Evolutionary conservation across 2,888 invertebrate species (phyloP).

Genomic region (Rhogogaster chlorosoma): DNA sequence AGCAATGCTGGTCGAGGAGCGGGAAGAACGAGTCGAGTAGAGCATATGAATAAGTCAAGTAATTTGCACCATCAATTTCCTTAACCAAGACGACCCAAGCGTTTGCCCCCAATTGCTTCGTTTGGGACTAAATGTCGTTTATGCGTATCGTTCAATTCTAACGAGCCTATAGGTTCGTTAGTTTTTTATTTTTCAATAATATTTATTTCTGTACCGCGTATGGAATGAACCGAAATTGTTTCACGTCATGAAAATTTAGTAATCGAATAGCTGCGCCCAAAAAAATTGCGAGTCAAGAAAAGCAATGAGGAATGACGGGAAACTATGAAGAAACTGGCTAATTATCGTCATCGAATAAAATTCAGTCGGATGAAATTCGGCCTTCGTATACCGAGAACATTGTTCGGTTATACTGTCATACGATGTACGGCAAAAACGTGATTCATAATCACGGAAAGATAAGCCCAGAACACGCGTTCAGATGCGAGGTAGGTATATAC

Average conservation of each 20-base stretch:
- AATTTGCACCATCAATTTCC: conserved; percentile 42
- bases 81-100: conserved; percentile 29
- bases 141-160: neutral
- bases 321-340: too few relatives aligned
- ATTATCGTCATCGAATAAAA: too few relatives aligned
- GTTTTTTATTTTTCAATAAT: neutral
- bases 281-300: too few relatives aligned
- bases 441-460: conserved; percentile 33
- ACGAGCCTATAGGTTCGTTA: neutral
- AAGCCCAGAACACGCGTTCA: conserved; percentile 21
- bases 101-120: conserved; percentile 39
- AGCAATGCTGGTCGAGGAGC: neutral
- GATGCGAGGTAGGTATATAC: neutral
- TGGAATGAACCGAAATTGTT: too few relatives aligned
- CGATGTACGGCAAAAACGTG: neutral
- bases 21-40: neutral
- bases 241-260: too few relatives aligned
- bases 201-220: neutral
- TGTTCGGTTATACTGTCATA: neutral
- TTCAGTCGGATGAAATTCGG: neutral
- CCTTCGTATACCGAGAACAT: neutral
- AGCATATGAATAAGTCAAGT: conserved; percentile 8
- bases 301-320: too few relatives aligned
- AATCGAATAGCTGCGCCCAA: too few relatives aligned
- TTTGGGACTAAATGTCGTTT: neutral